Percentiles rank a stretch among this genome's conserved stretches.
These are phyloP conservation scores for Eumaeus atala DNA, from an alignment of 1,140 invertebrate genomes.

Conservation along the genomic window DNA sequence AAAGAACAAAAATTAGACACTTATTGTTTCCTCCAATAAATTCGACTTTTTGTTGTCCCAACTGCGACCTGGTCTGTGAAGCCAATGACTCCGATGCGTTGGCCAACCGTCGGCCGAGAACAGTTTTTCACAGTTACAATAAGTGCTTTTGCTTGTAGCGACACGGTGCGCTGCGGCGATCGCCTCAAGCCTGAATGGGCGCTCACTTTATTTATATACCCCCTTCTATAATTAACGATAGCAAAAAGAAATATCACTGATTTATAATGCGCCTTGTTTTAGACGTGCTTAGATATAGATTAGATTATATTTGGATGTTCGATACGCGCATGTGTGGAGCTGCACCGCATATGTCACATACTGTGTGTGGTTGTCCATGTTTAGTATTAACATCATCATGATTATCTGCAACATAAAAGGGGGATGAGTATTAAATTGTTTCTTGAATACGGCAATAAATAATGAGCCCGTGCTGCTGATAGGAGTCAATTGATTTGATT, in stretches of 20 bases:
- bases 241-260: conserved; percentile 61
- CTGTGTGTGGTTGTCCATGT: no score
- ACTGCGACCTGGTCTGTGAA: conserved; percentile 38
- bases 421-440: no score
- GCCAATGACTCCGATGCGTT: conserved; percentile 43
- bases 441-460: no score
- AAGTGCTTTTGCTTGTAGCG: conserved; percentile 71
- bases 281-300: background rate
- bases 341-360: no score
- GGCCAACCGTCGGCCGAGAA: conserved; percentile 44
- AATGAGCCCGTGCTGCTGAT: no score
- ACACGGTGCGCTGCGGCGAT: conserved; percentile 58
- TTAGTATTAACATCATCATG: no score
- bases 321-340: background rate
- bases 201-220: conserved; percentile 66
- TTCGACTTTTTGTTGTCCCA: conserved; percentile 40
- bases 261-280: conserved; percentile 39
- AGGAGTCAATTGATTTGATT: no score
- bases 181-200: conserved; percentile 53
- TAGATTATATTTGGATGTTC: conserved; percentile 5
- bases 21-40: conserved; percentile 42
- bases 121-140: conserved; percentile 66
- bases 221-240: conserved; percentile 67
- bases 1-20: conserved; percentile 35
- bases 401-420: no score